Evolutionary conservation across 1,140 invertebrate genomes (phyloP), one percentile per base, ranked within the genome.

Genomic region (Dolichoris vasculosae): DNA sequence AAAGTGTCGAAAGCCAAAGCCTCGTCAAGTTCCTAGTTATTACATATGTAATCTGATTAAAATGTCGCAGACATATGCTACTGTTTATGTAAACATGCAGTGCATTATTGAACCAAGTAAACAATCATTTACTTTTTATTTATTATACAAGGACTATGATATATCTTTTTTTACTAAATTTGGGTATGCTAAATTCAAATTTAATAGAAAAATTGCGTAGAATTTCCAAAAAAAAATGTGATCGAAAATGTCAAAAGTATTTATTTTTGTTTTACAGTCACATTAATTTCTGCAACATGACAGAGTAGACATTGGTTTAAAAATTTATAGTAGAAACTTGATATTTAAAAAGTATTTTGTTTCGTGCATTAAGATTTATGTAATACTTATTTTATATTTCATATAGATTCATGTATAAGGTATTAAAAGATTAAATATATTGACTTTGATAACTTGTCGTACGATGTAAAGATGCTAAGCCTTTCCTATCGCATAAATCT

Each of bases 11-110:
- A 82, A 46, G 64, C 64, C 43, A 91, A 90, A 89, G 88, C 91
- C 91, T 91, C 90, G 89, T 88, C 90, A 92, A 92, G 91, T 92
- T 92, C 91, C 91, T 92, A 92, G 90, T 89, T 90, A 90, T 90
- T 91, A 89, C 88, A 87, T 90, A 86, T 87, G 84, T 90, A 90
- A 89, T 87, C 84, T 83, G 87, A 90, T 88, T 88, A 67, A 82
- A 77, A 87, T 85, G 86, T 83, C 79, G 82, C 84, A 88, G 84
- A 80, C 81, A 78, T 73, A 51, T 71, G 43, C n/a, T 82, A 64
- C 75, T 78, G 46, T 82, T 63, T 64, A 35, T 23, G 63, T 35
- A 69, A 32, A 69, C 55, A 71, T 0, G 63, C 63, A 73, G 30
- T 71, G 15, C 67, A 86, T 86, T 83, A 83, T 79, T 76, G 75